phyloP scores from a whole-genome alignment of 2,888 invertebrate species.

The Monopis laevigella region DNA sequence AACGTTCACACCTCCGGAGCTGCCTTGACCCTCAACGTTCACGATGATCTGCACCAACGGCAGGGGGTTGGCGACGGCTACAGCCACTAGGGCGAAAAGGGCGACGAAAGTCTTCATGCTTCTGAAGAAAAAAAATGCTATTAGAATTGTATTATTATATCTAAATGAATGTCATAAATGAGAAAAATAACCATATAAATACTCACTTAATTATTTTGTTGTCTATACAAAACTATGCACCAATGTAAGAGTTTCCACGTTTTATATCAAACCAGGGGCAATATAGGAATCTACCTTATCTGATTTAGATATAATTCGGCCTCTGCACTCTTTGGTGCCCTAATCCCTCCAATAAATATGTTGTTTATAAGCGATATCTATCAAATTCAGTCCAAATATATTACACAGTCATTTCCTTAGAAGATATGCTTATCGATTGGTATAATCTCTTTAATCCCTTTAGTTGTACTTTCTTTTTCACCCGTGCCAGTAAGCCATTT shows the following conservation, averaged over 20 bases:
- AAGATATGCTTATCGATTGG: too few relatives aligned
- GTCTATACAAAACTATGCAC: too few relatives aligned
- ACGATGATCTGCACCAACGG: conserved; percentile 35
- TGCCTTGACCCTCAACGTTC: conserved; percentile 28
- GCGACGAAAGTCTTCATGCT: conserved; percentile 35
- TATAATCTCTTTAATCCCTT: too few relatives aligned
- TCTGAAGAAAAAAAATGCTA: conserved; percentile 14
- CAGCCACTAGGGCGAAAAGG: conserved; percentile 32
- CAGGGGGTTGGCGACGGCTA: conserved; percentile 33
- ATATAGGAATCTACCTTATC: conserved; percentile 3
- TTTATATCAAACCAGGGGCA: too few relatives aligned
- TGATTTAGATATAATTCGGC: not conserved
- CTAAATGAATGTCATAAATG: conserved; percentile 16
- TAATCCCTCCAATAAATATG: conserved; percentile 1
- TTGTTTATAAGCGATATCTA: conserved; percentile 1
- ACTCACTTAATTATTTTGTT: too few relatives aligned
- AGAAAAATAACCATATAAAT: too few relatives aligned
- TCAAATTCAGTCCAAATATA: not conserved
- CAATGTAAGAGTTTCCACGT: too few relatives aligned
- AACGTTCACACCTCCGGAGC: conserved; percentile 17
- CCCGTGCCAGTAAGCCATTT: too few relatives aligned
- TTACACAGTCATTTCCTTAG: conserved; percentile 5
- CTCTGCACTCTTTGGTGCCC: conserved; percentile 1
- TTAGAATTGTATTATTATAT: conserved; percentile 16
- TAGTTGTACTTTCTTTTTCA: too few relatives aligned